These are phyloP conservation scores for Tragelaphus eurycerus DNA, from an alignment of 2,797 vertebrate species.

Conservation along the genomic window DNA sequence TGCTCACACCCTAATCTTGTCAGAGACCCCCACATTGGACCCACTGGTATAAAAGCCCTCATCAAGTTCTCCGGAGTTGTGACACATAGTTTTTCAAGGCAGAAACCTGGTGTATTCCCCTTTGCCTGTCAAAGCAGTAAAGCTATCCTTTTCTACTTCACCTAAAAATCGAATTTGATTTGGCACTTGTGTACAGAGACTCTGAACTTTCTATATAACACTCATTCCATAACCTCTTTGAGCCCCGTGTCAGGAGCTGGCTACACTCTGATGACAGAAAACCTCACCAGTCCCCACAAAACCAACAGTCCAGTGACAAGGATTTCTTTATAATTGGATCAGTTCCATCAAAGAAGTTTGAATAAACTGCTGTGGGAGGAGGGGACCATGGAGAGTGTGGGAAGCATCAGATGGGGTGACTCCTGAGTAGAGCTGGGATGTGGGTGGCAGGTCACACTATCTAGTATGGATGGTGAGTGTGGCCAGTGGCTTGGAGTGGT, in stretches of 20 bases:
- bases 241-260: neutral
- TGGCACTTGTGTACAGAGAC: neutral
- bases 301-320: neutral
- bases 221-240: neutral
- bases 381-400: neutral
- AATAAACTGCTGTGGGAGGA: neutral
- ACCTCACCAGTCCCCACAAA: neutral
- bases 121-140: neutral
- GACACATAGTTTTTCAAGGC: neutral
- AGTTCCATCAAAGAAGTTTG: neutral
- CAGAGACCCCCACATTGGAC: neutral
- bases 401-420: neutral
- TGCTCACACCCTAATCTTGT: neutral
- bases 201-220: neutral
- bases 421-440: rapidly evolving
- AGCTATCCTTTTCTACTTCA: neutral
- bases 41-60: neutral
- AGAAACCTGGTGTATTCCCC: neutral
- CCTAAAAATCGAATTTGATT: neutral
- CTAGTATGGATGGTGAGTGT: rapidly evolving
- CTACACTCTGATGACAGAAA: neutral
- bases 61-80: neutral
- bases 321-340: neutral
- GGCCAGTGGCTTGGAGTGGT: neutral
- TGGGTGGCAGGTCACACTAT: neutral